These are phyloP conservation scores for Phortica magna DNA, from an alignment of 2,888 invertebrate species.

Conservation along the genomic window DNA sequence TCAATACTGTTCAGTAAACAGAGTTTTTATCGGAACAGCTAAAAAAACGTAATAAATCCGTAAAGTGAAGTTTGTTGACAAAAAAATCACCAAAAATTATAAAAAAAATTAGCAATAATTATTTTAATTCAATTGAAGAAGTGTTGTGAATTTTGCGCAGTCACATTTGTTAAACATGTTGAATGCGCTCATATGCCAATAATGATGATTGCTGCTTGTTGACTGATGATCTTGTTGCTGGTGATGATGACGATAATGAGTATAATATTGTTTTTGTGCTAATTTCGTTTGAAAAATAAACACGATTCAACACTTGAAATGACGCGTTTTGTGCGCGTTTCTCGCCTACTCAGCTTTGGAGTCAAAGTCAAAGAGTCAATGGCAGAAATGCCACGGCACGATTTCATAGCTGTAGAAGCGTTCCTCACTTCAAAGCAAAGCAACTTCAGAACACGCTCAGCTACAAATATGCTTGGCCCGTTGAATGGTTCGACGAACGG, in stretches of 20 bases:
- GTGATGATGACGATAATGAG: slow-evolving; percentile 1
- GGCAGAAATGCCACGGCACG: background rate
- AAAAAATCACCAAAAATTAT: no score
- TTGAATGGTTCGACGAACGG: no score
- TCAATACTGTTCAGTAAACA: no score
- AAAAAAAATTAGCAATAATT: background rate
- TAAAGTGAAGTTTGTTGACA: no score
- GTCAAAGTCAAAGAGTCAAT: background rate
- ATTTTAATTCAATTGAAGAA: background rate
- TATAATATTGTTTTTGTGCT: slow-evolving; percentile 57
- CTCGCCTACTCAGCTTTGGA: background rate
- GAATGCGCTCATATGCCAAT: background rate
- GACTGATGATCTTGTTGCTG: background rate
- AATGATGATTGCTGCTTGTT: background rate
- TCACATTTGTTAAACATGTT: background rate
- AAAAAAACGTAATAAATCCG: no score
- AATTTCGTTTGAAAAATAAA: slow-evolving; percentile 66
- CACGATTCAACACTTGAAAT: slow-evolving; percentile 70
- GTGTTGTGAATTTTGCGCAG: background rate
- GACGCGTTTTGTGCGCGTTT: slow-evolving; percentile 1
- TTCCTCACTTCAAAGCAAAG: background rate
- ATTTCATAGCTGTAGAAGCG: no score
- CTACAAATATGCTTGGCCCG: no score
- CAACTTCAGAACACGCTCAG: no score
- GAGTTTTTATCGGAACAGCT: no score